phyloP scores from a whole-genome alignment of 2,113 vertebrate species.

The Tiliqua scincoides region DNA sequence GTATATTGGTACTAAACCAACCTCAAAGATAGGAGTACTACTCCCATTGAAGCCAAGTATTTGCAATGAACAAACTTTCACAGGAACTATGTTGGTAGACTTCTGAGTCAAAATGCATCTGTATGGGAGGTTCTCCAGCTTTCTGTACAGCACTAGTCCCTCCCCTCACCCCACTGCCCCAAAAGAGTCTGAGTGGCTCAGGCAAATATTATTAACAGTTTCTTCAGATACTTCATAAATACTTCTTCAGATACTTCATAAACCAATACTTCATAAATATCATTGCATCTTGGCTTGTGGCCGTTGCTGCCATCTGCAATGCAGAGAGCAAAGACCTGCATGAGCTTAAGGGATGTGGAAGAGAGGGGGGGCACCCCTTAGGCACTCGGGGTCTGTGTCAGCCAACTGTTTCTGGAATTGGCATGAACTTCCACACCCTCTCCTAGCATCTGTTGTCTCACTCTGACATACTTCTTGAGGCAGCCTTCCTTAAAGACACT shows the following conservation, averaged over 20 bases:
- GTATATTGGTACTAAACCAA: not conserved
- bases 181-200: not conserved
- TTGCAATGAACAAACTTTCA: not conserved
- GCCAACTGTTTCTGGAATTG: not conserved
- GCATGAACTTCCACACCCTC: not conserved
- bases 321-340: not conserved
- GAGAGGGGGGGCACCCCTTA: no score
- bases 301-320: not conserved
- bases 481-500: not conserved
- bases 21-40: not conserved
- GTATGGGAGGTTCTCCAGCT: not conserved
- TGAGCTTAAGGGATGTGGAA: no score
- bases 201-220: not conserved
- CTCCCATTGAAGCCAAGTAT: fast-evolving
- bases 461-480: not conserved
- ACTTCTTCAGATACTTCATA: no score
- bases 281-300: not conserved
- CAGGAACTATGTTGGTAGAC: not conserved
- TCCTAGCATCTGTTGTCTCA: not conserved
- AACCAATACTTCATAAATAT: no score
- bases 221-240: no score
- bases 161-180: no score
- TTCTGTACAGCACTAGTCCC: not conserved
- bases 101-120: not conserved
- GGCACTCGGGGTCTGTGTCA: not conserved